Evolutionary conservation across 30 jellyfish, hydroid and myxozoan genomes (phyloP).

Genomic region (Aurelia sp.): DNA sequence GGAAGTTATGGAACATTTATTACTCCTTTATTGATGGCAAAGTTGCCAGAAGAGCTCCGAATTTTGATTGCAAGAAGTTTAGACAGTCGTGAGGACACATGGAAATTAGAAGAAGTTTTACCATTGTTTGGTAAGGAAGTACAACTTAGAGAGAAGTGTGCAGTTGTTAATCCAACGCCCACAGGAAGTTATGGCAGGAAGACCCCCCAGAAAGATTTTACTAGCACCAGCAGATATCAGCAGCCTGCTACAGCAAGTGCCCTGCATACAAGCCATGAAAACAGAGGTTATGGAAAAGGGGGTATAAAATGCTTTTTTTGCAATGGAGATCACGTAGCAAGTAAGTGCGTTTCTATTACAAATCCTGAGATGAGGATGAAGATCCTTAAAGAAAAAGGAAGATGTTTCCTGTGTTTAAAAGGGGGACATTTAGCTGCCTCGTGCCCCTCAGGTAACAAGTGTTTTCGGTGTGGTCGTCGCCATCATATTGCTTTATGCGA

Average conservation of each 20-base stretch:
- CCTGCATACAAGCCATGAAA: neutral
- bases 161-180: neutral
- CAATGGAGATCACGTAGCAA: neutral
- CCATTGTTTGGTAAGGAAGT: constrained; percentile 7
- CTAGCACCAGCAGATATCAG: neutral
- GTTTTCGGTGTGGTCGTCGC: no score
- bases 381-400: neutral
- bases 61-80: neutral
- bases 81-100: neutral
- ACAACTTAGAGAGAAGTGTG: constrained; percentile 12
- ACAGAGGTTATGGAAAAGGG: neutral
- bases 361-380: neutral
- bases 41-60: constrained; percentile 4
- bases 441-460: no score
- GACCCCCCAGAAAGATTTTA: neutral
- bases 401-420: no score
- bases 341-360: neutral
- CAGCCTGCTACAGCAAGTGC: constrained; percentile 8
- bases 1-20: constrained; percentile 11
- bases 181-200: neutral
- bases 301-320: constrained; percentile 12
- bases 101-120: constrained; percentile 1
- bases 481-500: no score
- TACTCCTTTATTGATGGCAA: neutral
- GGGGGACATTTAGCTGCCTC: no score